Evolutionary conservation across 1,140 invertebrate species (phyloP), one percentile per base, ranked within the genome.

Genomic region (Eufriesea mexicana): DNA sequence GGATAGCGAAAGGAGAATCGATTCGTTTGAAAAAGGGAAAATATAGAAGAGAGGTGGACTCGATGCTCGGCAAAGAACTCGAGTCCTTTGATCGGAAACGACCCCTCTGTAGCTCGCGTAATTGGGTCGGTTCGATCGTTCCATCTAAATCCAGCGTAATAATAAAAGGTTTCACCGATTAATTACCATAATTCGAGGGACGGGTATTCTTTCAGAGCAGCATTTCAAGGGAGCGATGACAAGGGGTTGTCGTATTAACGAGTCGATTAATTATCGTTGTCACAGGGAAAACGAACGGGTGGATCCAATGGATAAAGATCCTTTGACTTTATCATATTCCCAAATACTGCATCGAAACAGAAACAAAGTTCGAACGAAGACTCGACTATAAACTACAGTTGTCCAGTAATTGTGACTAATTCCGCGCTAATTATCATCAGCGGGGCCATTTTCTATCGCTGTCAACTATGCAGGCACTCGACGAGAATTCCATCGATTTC

Each of bases 21-120:
- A 35, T 35, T 35, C 14, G 5, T 16, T 18, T 18, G 14, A 18
- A 54, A 16, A 16, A 54, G 51, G 5, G 12, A 7, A 49, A 0
- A 12, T 49, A 12, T 49, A 49, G 12, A 49, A 49, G 47, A 49
- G 47, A 9, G 47, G 12, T 5, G 2, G 4, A 9, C 51, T 20
- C 2, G 8, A 20, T n/a, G n/a, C n/a, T n/a, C n/a, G n/a, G n/a
- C 7, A 35, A 28, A 7, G 18, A 0, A 62, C 18, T 20, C 9
- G 4, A 14, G 20, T 16, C 16, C 35, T 0, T 35, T 23, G 9
- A 35, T 66, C 2, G 0, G 0, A 45, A 64, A 28, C 9, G 55
- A 57, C 4, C 23, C 7, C 7, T 20, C 23, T 35, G 28, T 20
- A 14, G 10, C 0, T 45, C 35, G 64, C 2, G 20, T 0, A 35